These are phyloP conservation scores for Desmodus rotundus DNA, from an alignment of 2,113 vertebrate species.

Conservation along the genomic window DNA sequence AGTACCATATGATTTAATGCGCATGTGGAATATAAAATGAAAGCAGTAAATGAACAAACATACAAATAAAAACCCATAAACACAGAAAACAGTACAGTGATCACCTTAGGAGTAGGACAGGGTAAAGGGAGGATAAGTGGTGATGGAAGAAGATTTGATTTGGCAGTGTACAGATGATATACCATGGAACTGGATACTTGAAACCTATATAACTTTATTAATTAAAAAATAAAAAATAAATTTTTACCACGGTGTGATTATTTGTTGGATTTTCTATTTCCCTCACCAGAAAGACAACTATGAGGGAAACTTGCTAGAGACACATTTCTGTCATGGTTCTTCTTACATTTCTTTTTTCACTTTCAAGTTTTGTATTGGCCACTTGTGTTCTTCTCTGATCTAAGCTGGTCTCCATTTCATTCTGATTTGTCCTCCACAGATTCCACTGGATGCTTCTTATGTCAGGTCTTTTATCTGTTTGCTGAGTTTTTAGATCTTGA, in stretches of 20 bases:
- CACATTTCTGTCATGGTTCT: not conserved
- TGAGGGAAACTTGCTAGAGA: not conserved
- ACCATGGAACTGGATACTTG: not conserved
- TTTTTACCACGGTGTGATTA: not conserved
- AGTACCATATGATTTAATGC: not conserved
- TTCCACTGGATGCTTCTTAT: not conserved
- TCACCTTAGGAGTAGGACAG: not conserved
- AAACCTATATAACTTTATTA: not conserved
- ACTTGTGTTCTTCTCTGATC: not conserved
- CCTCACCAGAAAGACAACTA: not conserved
- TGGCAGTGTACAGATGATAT: not conserved
- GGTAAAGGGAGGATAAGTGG: not conserved
- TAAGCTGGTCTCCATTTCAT: not conserved
- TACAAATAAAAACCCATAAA: not conserved
- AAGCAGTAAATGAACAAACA: not conserved
- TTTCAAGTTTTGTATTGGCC: not conserved
- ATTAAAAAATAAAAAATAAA: not conserved
- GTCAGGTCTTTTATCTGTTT: not conserved
- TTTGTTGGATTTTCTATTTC: not conserved
- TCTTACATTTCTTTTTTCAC: not conserved
- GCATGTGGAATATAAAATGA: not conserved
- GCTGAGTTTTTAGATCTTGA: not conserved
- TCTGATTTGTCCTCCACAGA: not conserved
- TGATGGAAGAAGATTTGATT: not conserved
- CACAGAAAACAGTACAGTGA: not conserved